Evolutionary conservation across 2,888 invertebrate genomes (phyloP).

Genomic region (Nephrotoma flavescens): DNA sequence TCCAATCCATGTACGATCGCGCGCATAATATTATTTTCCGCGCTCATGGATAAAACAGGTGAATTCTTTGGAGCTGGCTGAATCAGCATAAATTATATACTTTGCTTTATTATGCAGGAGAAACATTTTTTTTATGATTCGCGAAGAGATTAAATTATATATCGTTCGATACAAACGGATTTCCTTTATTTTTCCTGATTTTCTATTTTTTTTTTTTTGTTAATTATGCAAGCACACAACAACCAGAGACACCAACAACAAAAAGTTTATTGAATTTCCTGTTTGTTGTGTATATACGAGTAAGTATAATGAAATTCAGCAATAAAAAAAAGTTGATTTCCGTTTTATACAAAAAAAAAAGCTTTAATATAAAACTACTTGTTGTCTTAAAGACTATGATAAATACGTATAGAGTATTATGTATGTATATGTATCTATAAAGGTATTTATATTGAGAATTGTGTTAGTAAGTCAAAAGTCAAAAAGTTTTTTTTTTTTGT

Average conservation of each 20-base stretch:
- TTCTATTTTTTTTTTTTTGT: not conserved
- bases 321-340: not conserved
- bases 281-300: not conserved
- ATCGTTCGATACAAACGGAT: not conserved
- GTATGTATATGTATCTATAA: not conserved
- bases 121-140: not conserved
- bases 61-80: not conserved
- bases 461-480: not conserved
- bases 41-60: not conserved
- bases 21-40: not conserved
- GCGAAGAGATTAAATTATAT: not conserved
- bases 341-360: not conserved
- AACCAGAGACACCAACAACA: not conserved
- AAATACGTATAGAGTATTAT: not conserved
- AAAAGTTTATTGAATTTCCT: not conserved
- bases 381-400: not conserved
- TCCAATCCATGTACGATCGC: not conserved
- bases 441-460: not conserved
- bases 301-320: not conserved
- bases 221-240: not conserved
- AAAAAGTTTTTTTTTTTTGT: not conserved
- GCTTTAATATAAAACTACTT: not conserved
- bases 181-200: not conserved
- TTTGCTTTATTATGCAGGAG: not conserved
- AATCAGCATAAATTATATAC: not conserved